Base-by-base conservation (phyloP, 2,888 invertebrate species). In the Xestia rhomboidea region DNA sequence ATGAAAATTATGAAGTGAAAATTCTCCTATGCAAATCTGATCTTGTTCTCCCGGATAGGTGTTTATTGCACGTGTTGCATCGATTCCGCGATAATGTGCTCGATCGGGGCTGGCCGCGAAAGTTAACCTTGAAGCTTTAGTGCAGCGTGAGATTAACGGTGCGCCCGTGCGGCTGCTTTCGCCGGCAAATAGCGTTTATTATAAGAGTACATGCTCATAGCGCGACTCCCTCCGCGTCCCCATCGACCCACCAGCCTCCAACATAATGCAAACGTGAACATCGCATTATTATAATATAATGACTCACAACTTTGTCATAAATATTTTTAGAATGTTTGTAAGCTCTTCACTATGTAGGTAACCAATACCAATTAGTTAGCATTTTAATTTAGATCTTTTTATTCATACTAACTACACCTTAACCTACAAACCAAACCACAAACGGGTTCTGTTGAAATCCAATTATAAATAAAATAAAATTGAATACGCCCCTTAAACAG, bases 41-140 rank as follows among this genome's bases (percentile, higher is more conserved):
- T 83, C 76, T 82, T 51, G 76, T 80, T 84, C 73, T 64, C 38
- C 68, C 49, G 51, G 62, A 44, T 77, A 75, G 54, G 57, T 73
- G 71, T 73, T 78, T 73, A 74, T 76, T 82, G 76, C 81, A 87
- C 68, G 75, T 84, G 72, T 79, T 82, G 77, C 79, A 79, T 82
- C 78, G 71, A 79, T 79, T 75, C 67, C 73, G 72, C 67, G 78
- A 24, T 80, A 78, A 83, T 81, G 76, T 80, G 67, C 79, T 81
- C 74, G 76, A 84, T 83, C 86, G 80, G 91, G 89, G 89, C 90
- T 91, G 89, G 90, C 88, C 91, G 96, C 93, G 96, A 96, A 96
- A 96, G 96, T 95, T 95, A 93, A 94, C 95, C 95, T 95, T 95
- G 94, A 89, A 90, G 90, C 89, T 90, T 91, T 89, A 92, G 92